These are phyloP conservation scores for Pseudorhombus dupliciocellatus DNA, from an alignment of 2,113 vertebrate species.

Conservation along the genomic window DNA sequence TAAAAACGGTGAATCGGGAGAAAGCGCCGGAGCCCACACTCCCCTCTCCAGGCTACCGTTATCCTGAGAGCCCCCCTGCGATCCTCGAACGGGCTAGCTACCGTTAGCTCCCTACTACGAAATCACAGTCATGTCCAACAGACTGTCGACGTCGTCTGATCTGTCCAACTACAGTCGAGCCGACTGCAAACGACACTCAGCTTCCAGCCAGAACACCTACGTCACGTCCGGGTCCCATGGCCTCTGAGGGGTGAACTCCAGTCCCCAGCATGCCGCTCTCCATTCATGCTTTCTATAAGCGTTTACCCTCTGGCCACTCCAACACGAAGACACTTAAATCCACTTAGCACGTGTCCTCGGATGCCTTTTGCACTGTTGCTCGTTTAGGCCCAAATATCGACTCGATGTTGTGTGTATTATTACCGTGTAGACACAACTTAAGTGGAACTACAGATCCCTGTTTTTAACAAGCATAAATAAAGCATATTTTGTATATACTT, in stretches of 20 bases:
- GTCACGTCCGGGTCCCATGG: slow-evolving; percentile 56
- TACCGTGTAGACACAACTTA: not conserved
- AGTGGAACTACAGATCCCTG: not conserved
- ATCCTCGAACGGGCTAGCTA: slow-evolving; percentile 62
- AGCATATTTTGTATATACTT: too few species aligned
- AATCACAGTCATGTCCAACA: slow-evolving; percentile 62
- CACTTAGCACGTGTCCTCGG: slow-evolving; percentile 43
- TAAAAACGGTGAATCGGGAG: slow-evolving; percentile 8
- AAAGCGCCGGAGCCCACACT: slow-evolving; percentile 37
- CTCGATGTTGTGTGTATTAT: too few species aligned
- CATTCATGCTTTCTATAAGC: slow-evolving; percentile 53
- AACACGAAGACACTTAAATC: slow-evolving; percentile 53
- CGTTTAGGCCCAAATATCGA: not conserved
- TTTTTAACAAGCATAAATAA: too few species aligned
- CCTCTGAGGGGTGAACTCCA: not conserved
- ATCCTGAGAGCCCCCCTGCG: slow-evolving; percentile 24
- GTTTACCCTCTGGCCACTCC: slow-evolving; percentile 24
- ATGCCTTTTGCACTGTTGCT: not conserved
- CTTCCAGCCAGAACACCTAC: slow-evolving; percentile 23
- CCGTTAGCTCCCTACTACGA: slow-evolving; percentile 69
- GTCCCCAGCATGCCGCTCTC: slow-evolving; percentile 30
- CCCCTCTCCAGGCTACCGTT: slow-evolving; percentile 23
- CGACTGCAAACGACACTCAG: slow-evolving; percentile 52
- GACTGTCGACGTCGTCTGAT: slow-evolving; percentile 67
- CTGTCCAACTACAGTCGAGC: slow-evolving; percentile 66